These are phyloP conservation scores for Agriotes lineatus DNA, from an alignment of 2,888 invertebrate species.

Conservation along the genomic window DNA sequence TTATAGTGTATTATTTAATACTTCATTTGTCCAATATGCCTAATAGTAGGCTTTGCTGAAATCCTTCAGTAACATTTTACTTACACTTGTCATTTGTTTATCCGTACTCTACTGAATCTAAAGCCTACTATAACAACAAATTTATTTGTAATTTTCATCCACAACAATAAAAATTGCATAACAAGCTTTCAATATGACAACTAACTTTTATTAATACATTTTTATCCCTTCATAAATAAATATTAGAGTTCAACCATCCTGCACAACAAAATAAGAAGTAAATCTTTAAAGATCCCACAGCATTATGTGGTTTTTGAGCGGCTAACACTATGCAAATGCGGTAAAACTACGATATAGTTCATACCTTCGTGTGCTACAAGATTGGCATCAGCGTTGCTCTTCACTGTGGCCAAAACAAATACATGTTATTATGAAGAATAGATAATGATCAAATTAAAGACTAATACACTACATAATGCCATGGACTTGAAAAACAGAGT, in stretches of 20 bases:
- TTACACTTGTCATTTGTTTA: no score
- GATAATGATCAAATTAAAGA: slow-evolving; percentile 3
- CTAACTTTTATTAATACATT: no score
- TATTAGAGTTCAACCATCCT: no score
- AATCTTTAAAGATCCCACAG: slow-evolving; percentile 40
- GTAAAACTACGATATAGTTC: slow-evolving; percentile 49
- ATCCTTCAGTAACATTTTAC: no score
- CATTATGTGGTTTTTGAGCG: slow-evolving; percentile 42
- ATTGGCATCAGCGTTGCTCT: slow-evolving; percentile 67
- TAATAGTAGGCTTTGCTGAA: no score
- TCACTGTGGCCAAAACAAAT: slow-evolving; percentile 63
- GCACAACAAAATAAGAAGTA: slow-evolving; percentile 36
- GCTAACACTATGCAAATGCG: neutral
- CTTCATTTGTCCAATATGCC: no score
- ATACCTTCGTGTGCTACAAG: slow-evolving; percentile 74
- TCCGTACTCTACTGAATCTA: no score
- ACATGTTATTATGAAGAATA: slow-evolving; percentile 42
- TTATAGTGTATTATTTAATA: no score
- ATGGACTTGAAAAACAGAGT: slow-evolving; percentile 40
- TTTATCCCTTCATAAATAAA: slow-evolving; percentile 46
- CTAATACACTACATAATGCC: slow-evolving; percentile 48
- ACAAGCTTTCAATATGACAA: no score
- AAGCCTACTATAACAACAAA: no score
- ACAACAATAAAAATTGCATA: no score
- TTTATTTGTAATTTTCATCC: no score